phyloP scores from a whole-genome alignment of 2,113 vertebrate species.

The Pelecanus crispus region DNA sequence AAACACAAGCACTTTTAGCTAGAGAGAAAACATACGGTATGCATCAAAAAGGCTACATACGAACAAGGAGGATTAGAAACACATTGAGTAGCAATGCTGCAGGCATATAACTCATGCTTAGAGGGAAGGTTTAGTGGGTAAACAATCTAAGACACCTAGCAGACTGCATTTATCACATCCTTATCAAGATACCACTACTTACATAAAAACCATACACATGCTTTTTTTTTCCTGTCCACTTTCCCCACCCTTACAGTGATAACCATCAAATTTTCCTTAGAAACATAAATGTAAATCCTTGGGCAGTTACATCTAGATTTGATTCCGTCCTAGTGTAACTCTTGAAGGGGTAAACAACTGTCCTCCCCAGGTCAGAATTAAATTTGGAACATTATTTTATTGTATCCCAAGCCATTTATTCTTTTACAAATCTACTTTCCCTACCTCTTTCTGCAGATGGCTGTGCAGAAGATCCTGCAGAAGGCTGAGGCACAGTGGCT shows the following conservation, averaged over 20 bases:
- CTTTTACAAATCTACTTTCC: background rate
- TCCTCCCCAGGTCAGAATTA: background rate
- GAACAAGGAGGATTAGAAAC: background rate
- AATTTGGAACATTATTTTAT: background rate
- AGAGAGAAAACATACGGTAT: background rate
- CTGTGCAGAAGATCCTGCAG: background rate
- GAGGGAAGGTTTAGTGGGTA: background rate
- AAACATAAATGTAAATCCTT: background rate
- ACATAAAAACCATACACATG: background rate
- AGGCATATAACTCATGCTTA: background rate
- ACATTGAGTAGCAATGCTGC: background rate
- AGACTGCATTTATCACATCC: background rate
- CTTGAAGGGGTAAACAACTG: background rate
- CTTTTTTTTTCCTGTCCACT: background rate
- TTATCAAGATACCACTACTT: background rate
- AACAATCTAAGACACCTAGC: background rate
- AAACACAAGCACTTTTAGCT: background rate
- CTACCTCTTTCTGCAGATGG: slow-evolving; percentile 73
- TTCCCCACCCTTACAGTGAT: background rate
- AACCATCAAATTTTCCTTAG: background rate
- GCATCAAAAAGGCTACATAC: background rate
- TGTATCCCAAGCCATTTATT: background rate
- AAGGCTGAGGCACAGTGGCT: background rate
- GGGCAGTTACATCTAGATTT: background rate
- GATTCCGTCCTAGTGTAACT: background rate